Conservation (phyloP, 1,140 invertebrate genomes). For the Zophobas morio region DNA sequence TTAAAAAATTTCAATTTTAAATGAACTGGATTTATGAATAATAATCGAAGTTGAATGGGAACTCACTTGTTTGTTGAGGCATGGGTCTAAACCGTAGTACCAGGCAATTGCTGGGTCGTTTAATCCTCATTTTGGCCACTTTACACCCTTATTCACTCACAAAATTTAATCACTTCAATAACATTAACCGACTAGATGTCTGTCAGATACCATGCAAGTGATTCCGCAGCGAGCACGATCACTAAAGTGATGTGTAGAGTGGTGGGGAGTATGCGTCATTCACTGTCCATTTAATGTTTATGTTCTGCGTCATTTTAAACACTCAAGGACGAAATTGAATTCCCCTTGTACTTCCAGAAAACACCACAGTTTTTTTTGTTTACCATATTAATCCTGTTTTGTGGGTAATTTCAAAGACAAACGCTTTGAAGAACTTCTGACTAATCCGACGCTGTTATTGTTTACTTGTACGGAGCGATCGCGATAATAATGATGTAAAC, state of each 20-base stretch:
- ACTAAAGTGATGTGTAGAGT: constrained; percentile 49
- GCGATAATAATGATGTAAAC: constrained; percentile 17
- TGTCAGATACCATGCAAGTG: constrained; percentile 32
- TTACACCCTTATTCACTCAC: constrained; percentile 8
- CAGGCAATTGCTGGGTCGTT: constrained; percentile 76
- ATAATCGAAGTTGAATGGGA: constrained; percentile 20
- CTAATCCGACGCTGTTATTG: constrained; percentile 26
- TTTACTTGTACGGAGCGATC: constrained; percentile 3
- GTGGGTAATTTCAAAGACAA: constrained; percentile 38
- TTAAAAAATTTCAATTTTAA: constrained; percentile 21
- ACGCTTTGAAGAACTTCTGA: constrained; percentile 28
- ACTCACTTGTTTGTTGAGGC: constrained; percentile 61
- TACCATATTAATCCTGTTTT: constrained; percentile 37
- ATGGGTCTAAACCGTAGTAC: constrained; percentile 74
- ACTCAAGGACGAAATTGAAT: constrained; percentile 42
- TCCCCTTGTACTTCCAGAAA: constrained; percentile 48
- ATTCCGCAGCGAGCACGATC: constrained; percentile 52
- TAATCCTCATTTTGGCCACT: constrained; percentile 74
- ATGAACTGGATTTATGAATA: constrained; percentile 8
- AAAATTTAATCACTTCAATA: constrained; percentile 14
- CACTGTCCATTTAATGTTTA: constrained; percentile 58
- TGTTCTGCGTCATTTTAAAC: constrained; percentile 58
- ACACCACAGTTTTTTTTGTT: constrained; percentile 35
- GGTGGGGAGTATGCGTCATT: constrained; percentile 57
- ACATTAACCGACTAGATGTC: not conserved